Base-by-base conservation (phyloP, 1,140 invertebrate genomes). In the Drosophila sp. region DNA sequence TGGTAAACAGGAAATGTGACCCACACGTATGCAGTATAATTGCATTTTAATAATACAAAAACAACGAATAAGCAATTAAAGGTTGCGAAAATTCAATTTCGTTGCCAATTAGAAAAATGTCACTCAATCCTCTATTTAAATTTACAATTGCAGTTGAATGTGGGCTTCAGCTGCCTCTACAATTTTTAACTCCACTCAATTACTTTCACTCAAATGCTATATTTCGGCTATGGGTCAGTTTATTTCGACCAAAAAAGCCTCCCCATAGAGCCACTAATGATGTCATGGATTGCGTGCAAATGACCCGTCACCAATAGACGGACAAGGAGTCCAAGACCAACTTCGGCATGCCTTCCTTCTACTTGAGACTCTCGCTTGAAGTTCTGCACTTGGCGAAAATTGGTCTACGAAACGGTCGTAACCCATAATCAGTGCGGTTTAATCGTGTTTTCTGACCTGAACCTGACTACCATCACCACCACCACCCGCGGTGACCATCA, bases 251-350 rank as follows among this genome's bases (percentile, higher is more conserved):
- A 41, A 76, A 41, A 3, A 17, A 60, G n/a, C 27, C 35, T 64
- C 72, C 47, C 72, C 47, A 41, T 17, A 47, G 25, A 38, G 10
- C 27, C 44, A 56, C 64, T 66, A 77, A 68, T 91, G 90, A 91
- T 81, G 90, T 91, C 81, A 91, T 91, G 71, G 82, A 91, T 91
- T 86, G 90, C 90, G 90, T 91, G 90, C 82, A 76, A 33, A 50
- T 33, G 54, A 62, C 58, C 72, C 89, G 89, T 91, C 89, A 91
- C 89, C 79, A 91, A 79, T 72, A 50, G 44, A 50, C 44, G 44
- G 44, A 23, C 6, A 50, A 25, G 44, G 2, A 71, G 81, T 60
- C 70, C 56, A 60, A 61, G 38, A 69, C 50, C 57, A 66, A 32
- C 38, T 54, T 30, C 33, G 5, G 61, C 58, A 27, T 58, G 32